Base-by-base conservation (phyloP, 64 coral and sea anemone species). In the Pocillopora verrucosa region DNA sequence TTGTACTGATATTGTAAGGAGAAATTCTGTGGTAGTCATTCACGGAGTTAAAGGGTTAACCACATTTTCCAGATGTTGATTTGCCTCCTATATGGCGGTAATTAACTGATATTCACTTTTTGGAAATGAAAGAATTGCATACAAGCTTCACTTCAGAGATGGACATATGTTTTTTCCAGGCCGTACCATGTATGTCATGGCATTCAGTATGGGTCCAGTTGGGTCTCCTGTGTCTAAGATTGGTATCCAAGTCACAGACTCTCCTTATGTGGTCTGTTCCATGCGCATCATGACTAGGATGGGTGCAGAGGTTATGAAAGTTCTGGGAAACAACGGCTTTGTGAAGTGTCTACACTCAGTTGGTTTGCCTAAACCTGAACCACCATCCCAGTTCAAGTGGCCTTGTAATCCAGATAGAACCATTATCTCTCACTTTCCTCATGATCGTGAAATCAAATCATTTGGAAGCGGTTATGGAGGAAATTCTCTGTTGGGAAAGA, bases 181-280 rank as follows among this genome's bases (percentile, higher is more conserved):
- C 79, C 95, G 95, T 16, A 97, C 95, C 6, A 97, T 97, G 95
- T 97, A 93, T 78, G 91, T 97, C 20, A 93, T 97, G 88, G 88
- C 95, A 84, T 97, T 97, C 78, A 93, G 95, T 61, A 97, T 97
- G 95, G 95, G 95, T 35, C 95, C 95, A 16, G 91, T 97, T 38
- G 95, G 95, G 9, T 97, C 95, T 88, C 95, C 95, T 19, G 82
- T 97, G n/a, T 86, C 95, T 19, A 97, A 97, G 84, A 97, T 97
- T 80, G 95, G 95, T 17, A 91, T 97, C 34, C 91, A 97, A 74
- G 68, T 97, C 22, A 97, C 95, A 3, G 95, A 97, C 74, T 97
- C 95, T 60, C 83, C 91, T n/a, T 97, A 97, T 88, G 95, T 96
- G 35, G 91, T 91, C 60, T 72, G 80, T 13, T 93, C 91, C 19